Evolutionary conservation across 1,140 invertebrate genomes (phyloP), one percentile per base, ranked within the genome.

Genomic region (Listronotus oregonensis): DNA sequence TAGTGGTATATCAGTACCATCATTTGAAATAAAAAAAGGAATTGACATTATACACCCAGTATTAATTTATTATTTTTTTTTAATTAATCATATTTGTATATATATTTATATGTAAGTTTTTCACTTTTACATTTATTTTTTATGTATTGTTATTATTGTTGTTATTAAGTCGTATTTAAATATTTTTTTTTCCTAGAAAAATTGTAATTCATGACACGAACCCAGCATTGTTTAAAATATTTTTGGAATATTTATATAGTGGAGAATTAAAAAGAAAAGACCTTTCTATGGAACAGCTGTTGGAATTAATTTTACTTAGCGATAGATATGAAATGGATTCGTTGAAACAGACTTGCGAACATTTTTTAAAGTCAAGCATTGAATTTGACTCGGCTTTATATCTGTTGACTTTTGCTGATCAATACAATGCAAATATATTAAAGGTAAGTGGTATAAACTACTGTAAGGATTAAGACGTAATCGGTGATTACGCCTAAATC

Each of bases 181-280:
- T 27, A 27, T 27, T 27, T 17, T 46, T 46, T 46, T 71, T 71
- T 78, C 80, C 49, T 71, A 87, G 87, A 71, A 86, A 87, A 81
- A 88, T 89, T 46, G 78, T 85, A 6, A 84, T 89, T 46, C 85
- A 87, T 67, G 87, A 89, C 70, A 87, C 85, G 39, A 85, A 82
- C 51, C 84, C 86, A 14, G 79, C 82, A n/a, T 77, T 89, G 51
- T 89, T 89, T 73, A 75, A 79, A 12, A 75, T 86, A 32, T 84
- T 89, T 66, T 75, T 89, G 18, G 81, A 86, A 47, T 89, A 87
- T 75, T 71, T 89, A n/a, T 89, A 89, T 71, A 81, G 84, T 52
- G 87, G 87, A 1, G 80, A 84, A 40, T 77, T 88, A 27, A 72
- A 83, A 79, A 66, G 80, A 69, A 64, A 77, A 40, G 73, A 71